Evolutionary conservation across 1,140 invertebrate genomes (phyloP), one percentile per base, ranked within the genome.

Genomic region (Drosophila orosa): DNA sequence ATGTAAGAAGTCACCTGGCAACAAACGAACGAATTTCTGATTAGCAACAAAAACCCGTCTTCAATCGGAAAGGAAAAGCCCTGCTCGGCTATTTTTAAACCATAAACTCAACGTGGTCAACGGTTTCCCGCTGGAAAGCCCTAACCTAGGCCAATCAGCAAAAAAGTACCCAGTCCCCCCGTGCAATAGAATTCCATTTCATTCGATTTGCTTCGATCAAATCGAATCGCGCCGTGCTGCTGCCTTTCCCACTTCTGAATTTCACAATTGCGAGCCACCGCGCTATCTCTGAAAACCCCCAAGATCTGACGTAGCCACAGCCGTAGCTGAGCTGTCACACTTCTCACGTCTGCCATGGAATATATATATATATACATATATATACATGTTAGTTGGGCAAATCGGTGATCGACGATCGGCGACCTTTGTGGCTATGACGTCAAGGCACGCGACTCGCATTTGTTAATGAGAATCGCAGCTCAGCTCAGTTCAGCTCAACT

Each of bases 361-460:
- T 15, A 31, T 5, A 55, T 19, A 37, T 6, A 3, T 17, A 39
- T 1, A 19, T 9, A 19, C 12, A 1, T 10, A 40, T 19, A 47
- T 25, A 25, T 25, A 1, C 15, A 5, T 27, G 24, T 48, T 62
- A 58, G 54, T 58, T 59, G 55, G 19, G 35, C 37, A 63, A 63
- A 63, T 29, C 52, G 31, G 5, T 8, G 52, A 42, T 63, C 61
- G 35, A 40, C 52, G 31, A 8, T 42, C 55, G 55, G 37, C 61
- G 61, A 65, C 56, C 61, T 65, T 65, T 65, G 61, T 5, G n/a
- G 59, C 45, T 50, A 66, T 85, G 83, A 86, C 81, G 81, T 85
- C 78, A 85, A 63, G 82, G 74, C 82, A 85, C 82, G 82, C 83
- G 82, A 85, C 82, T 72, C 44, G 75, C 55, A 74, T 78, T 71